Percentiles rank a stretch among this genome's conserved stretches.
These are phyloP conservation scores for Pocillopora grandis DNA, from an alignment of 92 coral and sea anemone genomes.

Conservation along the genomic window DNA sequence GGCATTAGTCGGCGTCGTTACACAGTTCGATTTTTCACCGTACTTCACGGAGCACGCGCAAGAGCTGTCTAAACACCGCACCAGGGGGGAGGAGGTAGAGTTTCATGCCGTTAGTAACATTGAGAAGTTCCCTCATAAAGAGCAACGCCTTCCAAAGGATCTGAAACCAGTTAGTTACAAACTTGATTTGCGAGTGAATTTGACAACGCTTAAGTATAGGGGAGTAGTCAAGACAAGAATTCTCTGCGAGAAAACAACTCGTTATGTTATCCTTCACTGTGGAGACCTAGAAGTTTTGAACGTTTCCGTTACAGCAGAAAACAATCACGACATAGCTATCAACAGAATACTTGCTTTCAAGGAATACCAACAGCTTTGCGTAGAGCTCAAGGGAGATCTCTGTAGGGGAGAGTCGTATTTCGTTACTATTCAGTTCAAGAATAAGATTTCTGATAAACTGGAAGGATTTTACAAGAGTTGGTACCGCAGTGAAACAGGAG, in stretches of 20 bases:
- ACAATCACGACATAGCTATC: constrained; percentile 3
- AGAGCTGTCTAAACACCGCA: constrained; percentile 40
- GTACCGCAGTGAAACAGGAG: constrained; percentile 27
- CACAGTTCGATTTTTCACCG: constrained; percentile 23
- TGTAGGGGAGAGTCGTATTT: constrained; percentile 28
- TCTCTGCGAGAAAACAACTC: constrained; percentile 46
- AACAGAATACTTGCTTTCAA: constrained; percentile 37
- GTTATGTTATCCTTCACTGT: constrained; percentile 52
- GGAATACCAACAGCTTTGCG: constrained; percentile 46
- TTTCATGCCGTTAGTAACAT: constrained; percentile 35
- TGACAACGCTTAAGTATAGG: constrained; percentile 47
- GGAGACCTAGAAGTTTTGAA: constrained; percentile 40
- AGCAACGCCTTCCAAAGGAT: constrained; percentile 52
- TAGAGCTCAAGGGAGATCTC: constrained; percentile 34
- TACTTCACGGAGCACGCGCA: constrained; percentile 38
- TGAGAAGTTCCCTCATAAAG: constrained; percentile 44
- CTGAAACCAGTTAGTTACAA: constrained; percentile 59
- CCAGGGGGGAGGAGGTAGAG: constrained; percentile 35
- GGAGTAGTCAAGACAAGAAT: constrained; percentile 48
- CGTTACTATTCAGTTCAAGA: constrained; percentile 30
- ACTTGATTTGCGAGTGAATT: constrained; percentile 53
- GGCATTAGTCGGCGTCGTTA: background rate
- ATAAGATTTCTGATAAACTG: constrained; percentile 46
- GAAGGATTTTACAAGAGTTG: constrained; percentile 60
- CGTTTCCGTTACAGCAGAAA: constrained; percentile 18